Evolutionary conservation across 2,113 vertebrate species (phyloP).

Genomic region (Fregetta grallaria): DNA sequence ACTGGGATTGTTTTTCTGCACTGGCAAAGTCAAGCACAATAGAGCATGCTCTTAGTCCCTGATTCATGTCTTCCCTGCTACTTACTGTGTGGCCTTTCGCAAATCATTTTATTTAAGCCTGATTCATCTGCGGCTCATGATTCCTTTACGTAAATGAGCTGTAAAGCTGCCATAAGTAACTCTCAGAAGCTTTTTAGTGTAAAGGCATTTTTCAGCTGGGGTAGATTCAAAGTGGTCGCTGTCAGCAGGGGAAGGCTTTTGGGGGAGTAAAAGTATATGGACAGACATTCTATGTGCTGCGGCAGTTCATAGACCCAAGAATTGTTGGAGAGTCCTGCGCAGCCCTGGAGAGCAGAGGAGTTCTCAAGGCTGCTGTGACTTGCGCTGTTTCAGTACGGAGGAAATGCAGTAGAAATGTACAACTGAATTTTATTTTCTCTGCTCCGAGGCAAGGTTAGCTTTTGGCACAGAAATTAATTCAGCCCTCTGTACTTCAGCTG

Average conservation of each 20-base stretch:
- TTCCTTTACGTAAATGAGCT: not conserved
- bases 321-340: not conserved
- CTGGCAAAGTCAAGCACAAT: not conserved
- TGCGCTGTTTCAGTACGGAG: not conserved
- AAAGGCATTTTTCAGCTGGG: not conserved
- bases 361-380: not conserved
- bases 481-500: not conserved
- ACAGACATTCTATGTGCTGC: not conserved
- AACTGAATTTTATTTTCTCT: not conserved
- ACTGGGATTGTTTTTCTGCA: not conserved
- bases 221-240: not conserved
- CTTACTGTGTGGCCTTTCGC: constrained; percentile 16
- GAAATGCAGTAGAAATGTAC: not conserved
- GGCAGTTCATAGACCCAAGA: not conserved
- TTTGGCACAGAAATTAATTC: not conserved
- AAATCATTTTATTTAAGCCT: constrained; percentile 11
- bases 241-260: not conserved
- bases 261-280: not conserved
- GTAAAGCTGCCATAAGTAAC: not conserved
- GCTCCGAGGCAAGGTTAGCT: not conserved
- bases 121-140: constrained; percentile 28
- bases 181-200: not conserved
- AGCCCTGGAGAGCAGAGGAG: not conserved
- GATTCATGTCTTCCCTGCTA: not conserved
- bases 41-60: not conserved